Conservation (phyloP, 1,140 invertebrate species). For the Brachionus angularis region DNA sequence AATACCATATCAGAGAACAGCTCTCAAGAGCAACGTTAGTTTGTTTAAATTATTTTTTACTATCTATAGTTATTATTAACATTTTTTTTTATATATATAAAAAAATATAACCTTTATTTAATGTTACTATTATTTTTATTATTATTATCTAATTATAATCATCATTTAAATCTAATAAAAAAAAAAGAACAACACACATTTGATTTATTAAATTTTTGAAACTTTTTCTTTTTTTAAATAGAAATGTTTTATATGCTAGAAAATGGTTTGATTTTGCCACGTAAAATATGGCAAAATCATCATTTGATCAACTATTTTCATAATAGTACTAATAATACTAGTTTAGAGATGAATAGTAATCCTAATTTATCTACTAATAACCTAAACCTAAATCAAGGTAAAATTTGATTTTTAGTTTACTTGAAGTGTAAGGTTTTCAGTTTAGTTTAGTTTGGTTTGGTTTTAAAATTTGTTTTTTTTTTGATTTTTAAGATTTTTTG, state of each 20-base stretch:
- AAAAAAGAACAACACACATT: not conserved
- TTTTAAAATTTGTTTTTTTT: too few species aligned
- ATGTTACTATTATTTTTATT: too few species aligned
- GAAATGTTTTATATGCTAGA: not conserved
- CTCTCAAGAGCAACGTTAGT: not conserved
- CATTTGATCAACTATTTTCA: too few species aligned
- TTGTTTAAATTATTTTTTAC: not conserved
- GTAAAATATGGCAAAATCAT: not conserved
- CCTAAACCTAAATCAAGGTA: not conserved
- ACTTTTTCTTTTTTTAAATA: not conserved
- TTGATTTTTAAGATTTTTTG: not conserved
- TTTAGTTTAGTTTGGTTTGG: too few species aligned
- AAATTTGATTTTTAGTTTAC: too few species aligned
- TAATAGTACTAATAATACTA: too few species aligned
- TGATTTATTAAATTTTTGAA: not conserved
- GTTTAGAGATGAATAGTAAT: too few species aligned
- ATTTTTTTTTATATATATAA: too few species aligned
- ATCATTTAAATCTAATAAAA: too few species aligned
- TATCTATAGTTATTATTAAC: not conserved
- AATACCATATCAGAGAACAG: not conserved
- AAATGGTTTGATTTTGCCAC: not conserved
- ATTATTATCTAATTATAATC: too few species aligned
- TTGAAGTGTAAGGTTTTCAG: too few species aligned
- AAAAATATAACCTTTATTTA: too few species aligned
- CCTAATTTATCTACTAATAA: not conserved